Conservation (phyloP, 2,797 vertebrate genomes). For the Pangasius sanitwongsei region DNA sequence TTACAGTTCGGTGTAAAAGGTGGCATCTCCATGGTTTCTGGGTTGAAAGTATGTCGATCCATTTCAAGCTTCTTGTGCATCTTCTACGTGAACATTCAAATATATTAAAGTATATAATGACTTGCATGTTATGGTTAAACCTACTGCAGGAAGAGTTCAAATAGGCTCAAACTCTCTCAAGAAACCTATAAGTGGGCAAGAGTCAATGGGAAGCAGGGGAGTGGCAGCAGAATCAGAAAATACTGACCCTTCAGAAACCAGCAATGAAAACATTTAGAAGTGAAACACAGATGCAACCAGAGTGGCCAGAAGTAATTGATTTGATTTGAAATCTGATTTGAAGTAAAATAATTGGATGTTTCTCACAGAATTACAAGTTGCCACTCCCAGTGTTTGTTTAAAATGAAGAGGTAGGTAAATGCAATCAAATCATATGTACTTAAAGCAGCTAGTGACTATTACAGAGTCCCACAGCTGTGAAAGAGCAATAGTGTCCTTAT, state of each 20-base stretch:
- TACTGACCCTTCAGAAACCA: background rate
- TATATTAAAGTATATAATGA: too few species aligned
- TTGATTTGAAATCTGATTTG: background rate
- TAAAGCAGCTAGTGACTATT: background rate
- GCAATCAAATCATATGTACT: background rate
- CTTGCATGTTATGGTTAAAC: background rate
- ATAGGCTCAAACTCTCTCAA: background rate
- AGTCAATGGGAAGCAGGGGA: too few species aligned
- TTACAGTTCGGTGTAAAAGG: background rate
- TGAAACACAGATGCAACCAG: background rate
- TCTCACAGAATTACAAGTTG: background rate
- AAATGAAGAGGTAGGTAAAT: background rate
- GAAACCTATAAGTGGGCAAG: background rate
- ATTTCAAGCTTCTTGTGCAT: background rate
- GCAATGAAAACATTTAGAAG: background rate
- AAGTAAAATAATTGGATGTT: background rate
- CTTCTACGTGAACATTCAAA: background rate
- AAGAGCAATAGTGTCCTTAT: background rate
- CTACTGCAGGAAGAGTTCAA: background rate
- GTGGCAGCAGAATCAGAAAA: too few species aligned
- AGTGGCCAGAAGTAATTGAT: background rate
- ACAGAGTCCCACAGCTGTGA: background rate
- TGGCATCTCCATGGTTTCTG: background rate
- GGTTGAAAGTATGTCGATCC: background rate
- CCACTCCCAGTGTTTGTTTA: background rate